Evolutionary conservation across 2,888 invertebrate species (phyloP).

Genomic region (Tipula lateralis): DNA sequence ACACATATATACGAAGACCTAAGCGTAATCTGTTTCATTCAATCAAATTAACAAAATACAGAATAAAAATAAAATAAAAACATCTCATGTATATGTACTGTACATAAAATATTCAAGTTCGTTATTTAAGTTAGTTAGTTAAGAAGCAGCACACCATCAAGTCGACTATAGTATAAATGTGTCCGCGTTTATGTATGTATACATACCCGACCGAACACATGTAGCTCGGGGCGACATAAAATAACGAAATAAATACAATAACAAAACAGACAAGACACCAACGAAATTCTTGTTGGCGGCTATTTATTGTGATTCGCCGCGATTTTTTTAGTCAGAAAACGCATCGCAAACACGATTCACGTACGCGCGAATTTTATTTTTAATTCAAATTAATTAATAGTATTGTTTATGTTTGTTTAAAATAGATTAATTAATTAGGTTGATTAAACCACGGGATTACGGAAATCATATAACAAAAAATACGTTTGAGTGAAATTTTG

Average conservation of each 20-base stretch:
- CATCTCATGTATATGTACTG: not conserved
- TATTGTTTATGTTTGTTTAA: not conserved
- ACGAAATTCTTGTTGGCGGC: slow-evolving; percentile 1
- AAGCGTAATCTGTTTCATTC: not conserved
- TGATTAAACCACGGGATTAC: not conserved
- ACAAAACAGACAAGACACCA: not conserved
- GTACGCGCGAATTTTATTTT: not conserved
- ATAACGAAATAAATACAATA: not conserved
- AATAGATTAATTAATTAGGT: not conserved
- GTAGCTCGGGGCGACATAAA: not conserved
- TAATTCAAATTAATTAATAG: not conserved
- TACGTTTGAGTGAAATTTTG: not conserved
- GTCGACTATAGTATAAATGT: not conserved
- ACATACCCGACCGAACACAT: not conserved
- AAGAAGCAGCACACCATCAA: slow-evolving; percentile 9
- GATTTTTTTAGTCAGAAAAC: not conserved
- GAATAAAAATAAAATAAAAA: not conserved
- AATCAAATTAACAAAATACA: not conserved
- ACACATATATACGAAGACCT: not conserved
- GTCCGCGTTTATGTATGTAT: not conserved
- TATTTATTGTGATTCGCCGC: not conserved
- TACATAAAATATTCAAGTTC: not conserved
- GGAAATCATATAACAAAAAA: not conserved
- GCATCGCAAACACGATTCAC: not conserved
- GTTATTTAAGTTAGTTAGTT: not conserved